Evolutionary conservation across 2,888 invertebrate species (phyloP), one percentile per base, ranked within the genome.

Genomic region (Netelia inedita): DNA sequence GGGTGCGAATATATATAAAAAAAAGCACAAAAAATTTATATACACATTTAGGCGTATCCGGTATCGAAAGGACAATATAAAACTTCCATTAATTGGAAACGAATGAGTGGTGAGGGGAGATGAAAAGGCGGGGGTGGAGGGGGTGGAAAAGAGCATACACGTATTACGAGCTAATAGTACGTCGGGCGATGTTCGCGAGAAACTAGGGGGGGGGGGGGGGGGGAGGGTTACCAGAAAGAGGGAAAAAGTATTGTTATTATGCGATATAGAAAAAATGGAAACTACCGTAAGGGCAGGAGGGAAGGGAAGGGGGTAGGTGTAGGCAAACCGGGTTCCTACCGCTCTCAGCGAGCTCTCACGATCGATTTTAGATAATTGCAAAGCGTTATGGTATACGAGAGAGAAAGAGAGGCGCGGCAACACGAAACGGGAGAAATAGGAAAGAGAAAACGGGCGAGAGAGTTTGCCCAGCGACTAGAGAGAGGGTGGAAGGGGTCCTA

Each of bases 301-400:
- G 8, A 21, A 2, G 65, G 65, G 23, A 21, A 21, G 65, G 65
- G 76, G 50, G 74, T 69, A 55, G 50, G 83, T 46, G 68, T 81
- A 83, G 79, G 83, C 85, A 68, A 84, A 68, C 74, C 66, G 35
- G 35, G 66, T 86, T 91, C 90, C 90, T 89, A 89, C 90, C 88
- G 89, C 89, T 88, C 89, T 89, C 90, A 90, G 90, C 84, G 75
- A 82, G 79, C 85, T 91, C 91, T 89, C 86, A 88, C 92, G 89
- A 92, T 92, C 91, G 92, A 92, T 92, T 92, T 89, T 88, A 88
- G 90, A 90, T 92, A 92, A 92, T 92, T 92, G 91, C 91, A 89
- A 91, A 90, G 90, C 88, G 89, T 87, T 86, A 89, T 88, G 90
- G 89, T 87, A 89, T 89, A 87, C 87, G 84, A 78, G 79, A 73